These are phyloP conservation scores for Sciaenops ocellatus DNA, from an alignment of 2,797 vertebrate genomes.

Conservation along the genomic window DNA sequence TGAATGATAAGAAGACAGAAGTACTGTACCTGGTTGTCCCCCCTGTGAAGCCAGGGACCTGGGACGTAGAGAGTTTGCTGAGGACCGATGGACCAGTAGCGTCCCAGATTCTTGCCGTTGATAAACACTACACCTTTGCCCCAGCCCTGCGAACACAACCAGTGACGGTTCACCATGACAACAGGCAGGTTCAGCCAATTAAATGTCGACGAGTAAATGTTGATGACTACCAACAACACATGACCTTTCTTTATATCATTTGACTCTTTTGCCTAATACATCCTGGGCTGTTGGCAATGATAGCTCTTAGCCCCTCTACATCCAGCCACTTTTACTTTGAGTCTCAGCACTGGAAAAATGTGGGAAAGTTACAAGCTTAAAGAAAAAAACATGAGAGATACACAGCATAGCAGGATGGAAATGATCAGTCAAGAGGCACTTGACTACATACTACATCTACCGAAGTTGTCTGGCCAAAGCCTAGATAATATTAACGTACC, in stretches of 20 bases:
- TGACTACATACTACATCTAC: conserved; percentile 12
- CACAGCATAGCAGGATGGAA: background rate
- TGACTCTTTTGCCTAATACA: background rate
- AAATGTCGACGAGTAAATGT: background rate
- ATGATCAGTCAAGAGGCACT: conserved; percentile 4
- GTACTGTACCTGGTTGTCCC: conserved; percentile 89
- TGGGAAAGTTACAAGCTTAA: background rate
- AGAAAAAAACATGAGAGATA: background rate
- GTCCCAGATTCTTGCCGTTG: conserved; percentile 92
- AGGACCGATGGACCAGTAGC: conserved; percentile 93
- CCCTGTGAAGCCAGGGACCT: conserved; percentile 88
- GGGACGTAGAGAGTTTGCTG: conserved; percentile 94
- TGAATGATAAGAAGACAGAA: background rate
- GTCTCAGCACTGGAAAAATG: background rate
- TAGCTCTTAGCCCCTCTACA: background rate
- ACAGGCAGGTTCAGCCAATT: background rate
- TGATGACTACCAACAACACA: background rate
- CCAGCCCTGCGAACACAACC: conserved; percentile 87
- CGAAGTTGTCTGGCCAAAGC: background rate
- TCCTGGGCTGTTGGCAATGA: background rate
- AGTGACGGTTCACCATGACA: conserved; percentile 11
- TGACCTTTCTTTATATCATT: background rate
- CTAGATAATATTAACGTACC: background rate
- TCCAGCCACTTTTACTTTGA: background rate
- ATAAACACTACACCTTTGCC: conserved; percentile 92